Evolutionary conservation across 1,140 invertebrate genomes (phyloP), one percentile per base, ranked within the genome.

Genomic region (Bombus affinis): DNA sequence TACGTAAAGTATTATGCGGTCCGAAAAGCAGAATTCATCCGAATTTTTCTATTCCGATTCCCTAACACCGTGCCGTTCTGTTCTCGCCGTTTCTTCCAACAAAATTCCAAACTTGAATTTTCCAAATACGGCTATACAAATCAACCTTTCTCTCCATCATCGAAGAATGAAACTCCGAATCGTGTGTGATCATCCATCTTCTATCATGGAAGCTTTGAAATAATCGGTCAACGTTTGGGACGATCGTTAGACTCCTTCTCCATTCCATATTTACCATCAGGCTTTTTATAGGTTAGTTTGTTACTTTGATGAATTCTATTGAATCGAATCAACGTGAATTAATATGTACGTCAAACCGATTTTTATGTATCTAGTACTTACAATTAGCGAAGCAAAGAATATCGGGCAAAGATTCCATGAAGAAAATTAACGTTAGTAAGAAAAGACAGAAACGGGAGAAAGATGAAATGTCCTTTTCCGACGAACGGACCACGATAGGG

Each of bases 381-480:
- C 18, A 8, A 53, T 53, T 22, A 53, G 47, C 0, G 47, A 53
- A 22, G 47, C 3, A n/a, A 62, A 28, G 59, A 62, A 13, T n/a
- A 62, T 62, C 59, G 59, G n/a, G 59, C 59, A 62, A 62, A 59
- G 75, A 42, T 66, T 86, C 70, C 53, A 65, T 42, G 75, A 62
- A 53, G 65, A 18, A 65, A 42, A 35, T 35, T 32, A 59, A 77
- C 28, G 18, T 39, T 37, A 44, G 25, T 47, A 65, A 57, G 75
- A 74, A 76, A 53, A 74, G 47, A 75, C 39, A 59, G 39, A 74
- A 74, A 87, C 59, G 78, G 74, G 82, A 83, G 81, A 82, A 86
- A 77, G 85, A 91, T 78, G 84, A 83, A 91, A 91, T 92, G 89
- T 90, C 88, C 91, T 92, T 92, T 92, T 88, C 84, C 73, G 83